phyloP scores from a whole-genome alignment of 2,888 invertebrate species.

The Calliopum simillimum region DNA sequence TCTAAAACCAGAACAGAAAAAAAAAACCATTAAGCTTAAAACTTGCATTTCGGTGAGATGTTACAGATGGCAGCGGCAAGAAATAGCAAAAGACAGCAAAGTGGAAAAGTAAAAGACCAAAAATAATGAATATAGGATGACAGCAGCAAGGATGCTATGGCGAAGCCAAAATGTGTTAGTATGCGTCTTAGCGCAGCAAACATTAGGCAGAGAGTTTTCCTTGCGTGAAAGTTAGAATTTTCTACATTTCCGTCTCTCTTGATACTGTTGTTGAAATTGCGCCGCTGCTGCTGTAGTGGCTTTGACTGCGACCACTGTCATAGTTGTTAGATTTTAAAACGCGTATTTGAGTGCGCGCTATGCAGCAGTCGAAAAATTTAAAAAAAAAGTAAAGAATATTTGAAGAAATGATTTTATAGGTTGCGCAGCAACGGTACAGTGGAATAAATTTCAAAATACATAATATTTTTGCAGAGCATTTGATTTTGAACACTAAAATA shows the following conservation, averaged over 20 bases:
- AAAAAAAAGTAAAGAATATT: slow-evolving; percentile 1
- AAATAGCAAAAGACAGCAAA: slow-evolving; percentile 7
- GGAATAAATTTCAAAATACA: too few species aligned
- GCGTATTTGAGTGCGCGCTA: slow-evolving; percentile 61
- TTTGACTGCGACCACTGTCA: neutral
- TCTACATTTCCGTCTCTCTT: neutral
- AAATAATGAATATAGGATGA: slow-evolving; percentile 32
- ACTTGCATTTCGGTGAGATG: neutral
- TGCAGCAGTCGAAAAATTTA: too few species aligned
- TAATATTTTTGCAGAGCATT: too few species aligned
- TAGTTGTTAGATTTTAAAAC: slow-evolving; percentile 58
- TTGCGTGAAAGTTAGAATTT: neutral
- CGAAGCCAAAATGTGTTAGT: neutral
- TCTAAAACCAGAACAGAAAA: too few species aligned
- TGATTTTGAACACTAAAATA: too few species aligned
- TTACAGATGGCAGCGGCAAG: neutral
- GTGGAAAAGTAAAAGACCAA: slow-evolving; percentile 34
- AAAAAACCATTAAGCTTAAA: slow-evolving; percentile 5
- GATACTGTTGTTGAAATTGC: slow-evolving; percentile 46
- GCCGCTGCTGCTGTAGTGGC: slow-evolving; percentile 42
- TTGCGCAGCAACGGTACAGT: neutral
- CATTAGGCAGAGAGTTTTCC: neutral
- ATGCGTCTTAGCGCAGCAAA: neutral
- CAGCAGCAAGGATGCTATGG: slow-evolving; percentile 11
- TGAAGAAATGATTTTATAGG: neutral